Evolutionary conservation across 2,797 vertebrate genomes (phyloP).

Genomic region (Syngnathus rostellatus): DNA sequence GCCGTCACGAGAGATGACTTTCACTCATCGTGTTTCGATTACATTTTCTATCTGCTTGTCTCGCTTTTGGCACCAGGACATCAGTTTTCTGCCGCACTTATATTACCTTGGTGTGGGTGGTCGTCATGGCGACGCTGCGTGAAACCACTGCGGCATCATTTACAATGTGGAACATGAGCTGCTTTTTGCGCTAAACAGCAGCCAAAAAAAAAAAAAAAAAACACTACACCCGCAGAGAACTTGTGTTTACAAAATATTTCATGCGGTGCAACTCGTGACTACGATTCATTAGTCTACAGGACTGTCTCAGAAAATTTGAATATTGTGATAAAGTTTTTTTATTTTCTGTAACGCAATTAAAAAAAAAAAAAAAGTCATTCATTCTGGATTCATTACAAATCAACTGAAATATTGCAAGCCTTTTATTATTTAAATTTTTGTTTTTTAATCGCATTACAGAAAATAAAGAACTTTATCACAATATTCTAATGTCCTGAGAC

Average conservation of each 20-base stretch:
- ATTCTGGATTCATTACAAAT: too few species aligned
- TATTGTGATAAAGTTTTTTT: too few species aligned
- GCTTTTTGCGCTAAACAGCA: neutral
- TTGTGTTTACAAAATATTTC: neutral
- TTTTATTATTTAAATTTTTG: too few species aligned
- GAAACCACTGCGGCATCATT: slow-evolving; percentile 9
- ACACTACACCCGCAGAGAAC: too few species aligned
- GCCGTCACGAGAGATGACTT: slow-evolving; percentile 14
- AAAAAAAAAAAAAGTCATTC: too few species aligned
- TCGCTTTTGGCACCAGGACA: neutral
- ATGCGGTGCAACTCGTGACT: neutral
- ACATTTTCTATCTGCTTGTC: neutral
- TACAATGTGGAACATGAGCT: slow-evolving; percentile 2
- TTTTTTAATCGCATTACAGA: too few species aligned
- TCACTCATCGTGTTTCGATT: neutral
- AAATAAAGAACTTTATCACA: too few species aligned
- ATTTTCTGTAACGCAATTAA: too few species aligned
- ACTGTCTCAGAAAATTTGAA: too few species aligned
- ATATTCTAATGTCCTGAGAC: too few species aligned
- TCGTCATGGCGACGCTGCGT: slow-evolving; percentile 4
- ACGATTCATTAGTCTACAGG: too few species aligned
- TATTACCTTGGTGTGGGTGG: slow-evolving; percentile 5
- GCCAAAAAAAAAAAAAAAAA: neutral
- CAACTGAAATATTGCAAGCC: too few species aligned
- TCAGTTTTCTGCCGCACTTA: slow-evolving; percentile 2